Percentiles rank a stretch among this genome's conserved stretches.
These are phyloP conservation scores for Alloplasta piceator DNA, from an alignment of 2,888 invertebrate species.

Conservation along the genomic window DNA sequence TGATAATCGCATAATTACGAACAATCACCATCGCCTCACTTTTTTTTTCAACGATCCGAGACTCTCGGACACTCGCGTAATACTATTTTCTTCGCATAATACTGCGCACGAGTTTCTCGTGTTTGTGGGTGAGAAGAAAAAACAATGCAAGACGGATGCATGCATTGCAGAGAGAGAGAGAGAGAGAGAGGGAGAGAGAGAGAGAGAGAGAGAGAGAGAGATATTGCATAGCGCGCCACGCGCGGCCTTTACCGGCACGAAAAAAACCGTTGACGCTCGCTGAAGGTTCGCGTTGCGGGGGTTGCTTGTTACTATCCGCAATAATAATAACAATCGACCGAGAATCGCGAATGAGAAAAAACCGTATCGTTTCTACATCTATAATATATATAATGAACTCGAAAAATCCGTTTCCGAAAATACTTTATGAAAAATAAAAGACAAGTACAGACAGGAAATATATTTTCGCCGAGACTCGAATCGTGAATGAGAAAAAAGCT, in stretches of 20 bases:
- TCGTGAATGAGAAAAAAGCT: no score
- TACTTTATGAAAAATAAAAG: no score
- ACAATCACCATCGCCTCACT: background rate
- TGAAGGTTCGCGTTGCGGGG: background rate
- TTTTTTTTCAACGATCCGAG: background rate
- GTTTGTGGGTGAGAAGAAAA: background rate
- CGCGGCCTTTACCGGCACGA: slow-evolving; percentile 3
- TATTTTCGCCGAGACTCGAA: no score
- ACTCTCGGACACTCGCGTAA: background rate
- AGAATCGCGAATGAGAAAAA: no score
- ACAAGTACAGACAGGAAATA: no score
- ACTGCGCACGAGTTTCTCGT: background rate
- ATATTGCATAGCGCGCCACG: background rate
- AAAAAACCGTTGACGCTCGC: background rate
- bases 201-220: no score
- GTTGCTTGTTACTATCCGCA: background rate
- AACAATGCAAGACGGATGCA: background rate
- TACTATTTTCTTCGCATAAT: background rate
- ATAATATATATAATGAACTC: no score
- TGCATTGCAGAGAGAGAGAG: background rate
- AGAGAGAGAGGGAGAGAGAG: no score
- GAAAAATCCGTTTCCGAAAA: no score
- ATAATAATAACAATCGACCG: no score
- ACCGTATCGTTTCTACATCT: no score
- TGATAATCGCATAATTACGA: slow-evolving; percentile 20